Percentiles rank a stretch among this genome's conserved stretches.
These are phyloP conservation scores for Drosophila ezoana DNA, from an alignment of 2,888 invertebrate species.

Conservation along the genomic window DNA sequence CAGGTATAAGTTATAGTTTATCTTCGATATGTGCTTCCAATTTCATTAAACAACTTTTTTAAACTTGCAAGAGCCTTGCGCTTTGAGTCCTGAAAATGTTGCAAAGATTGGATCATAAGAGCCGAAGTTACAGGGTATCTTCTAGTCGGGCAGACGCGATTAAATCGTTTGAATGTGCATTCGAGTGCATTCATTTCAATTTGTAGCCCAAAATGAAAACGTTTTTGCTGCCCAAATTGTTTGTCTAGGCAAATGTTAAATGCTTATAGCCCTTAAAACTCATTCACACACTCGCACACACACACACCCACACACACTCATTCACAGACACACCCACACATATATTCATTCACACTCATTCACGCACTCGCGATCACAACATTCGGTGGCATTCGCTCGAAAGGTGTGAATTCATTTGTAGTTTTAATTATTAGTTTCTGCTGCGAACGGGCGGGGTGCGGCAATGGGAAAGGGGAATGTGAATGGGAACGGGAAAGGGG, in stretches of 20 bases:
- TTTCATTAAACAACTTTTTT: no score
- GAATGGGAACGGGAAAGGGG: constrained; percentile 2
- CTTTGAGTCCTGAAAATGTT: no score
- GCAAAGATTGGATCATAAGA: no score
- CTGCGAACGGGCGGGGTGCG: constrained; percentile 20
- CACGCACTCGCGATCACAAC: constrained; percentile 33
- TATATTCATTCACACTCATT: constrained; percentile 1
- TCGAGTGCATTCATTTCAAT: constrained; percentile 27
- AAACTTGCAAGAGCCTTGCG: no score
- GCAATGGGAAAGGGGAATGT: neutral
- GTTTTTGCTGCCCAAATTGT: constrained; percentile 10
- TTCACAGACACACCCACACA: constrained; percentile 7
- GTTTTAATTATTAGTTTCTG: constrained; percentile 72
- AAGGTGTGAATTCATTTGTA: constrained; percentile 76
- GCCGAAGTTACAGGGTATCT: neutral
- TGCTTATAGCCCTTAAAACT: constrained; percentile 15
- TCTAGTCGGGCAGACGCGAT: neutral
- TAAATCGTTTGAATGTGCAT: constrained; percentile 11
- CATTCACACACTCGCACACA: constrained; percentile 5
- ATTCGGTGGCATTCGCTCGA: constrained; percentile 26
- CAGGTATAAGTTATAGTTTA: no score
- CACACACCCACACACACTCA: constrained; percentile 5
- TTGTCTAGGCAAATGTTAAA: constrained; percentile 10
- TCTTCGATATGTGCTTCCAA: no score
- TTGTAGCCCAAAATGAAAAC: constrained; percentile 2